Percentiles rank a stretch among this genome's conserved stretches.
These are phyloP conservation scores for Hippocampus mohnikei DNA, from an alignment of 2,113 vertebrate species.

Conservation along the genomic window DNA sequence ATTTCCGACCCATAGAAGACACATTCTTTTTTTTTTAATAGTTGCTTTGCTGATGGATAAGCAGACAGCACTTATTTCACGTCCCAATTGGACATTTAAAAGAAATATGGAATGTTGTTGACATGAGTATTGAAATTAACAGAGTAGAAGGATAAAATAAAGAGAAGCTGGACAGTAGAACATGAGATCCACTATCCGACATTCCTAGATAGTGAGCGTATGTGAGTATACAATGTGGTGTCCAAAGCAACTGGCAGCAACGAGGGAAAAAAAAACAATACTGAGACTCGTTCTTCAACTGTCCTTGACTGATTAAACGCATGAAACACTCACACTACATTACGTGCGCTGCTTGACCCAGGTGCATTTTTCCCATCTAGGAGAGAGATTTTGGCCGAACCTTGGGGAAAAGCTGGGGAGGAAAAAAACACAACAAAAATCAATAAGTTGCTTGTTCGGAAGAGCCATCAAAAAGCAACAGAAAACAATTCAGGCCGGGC, in stretches of 20 bases:
- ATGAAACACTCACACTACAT: neutral
- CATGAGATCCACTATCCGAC: neutral
- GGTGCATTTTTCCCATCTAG: constrained; percentile 26
- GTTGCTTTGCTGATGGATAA: neutral
- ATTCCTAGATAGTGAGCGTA: neutral
- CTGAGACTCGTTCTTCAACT: constrained; percentile 25
- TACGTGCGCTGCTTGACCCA: neutral
- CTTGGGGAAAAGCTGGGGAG: constrained; percentile 73
- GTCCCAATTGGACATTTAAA: neutral
- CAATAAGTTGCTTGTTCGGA: neutral
- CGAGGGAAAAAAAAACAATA: constrained; percentile 7
- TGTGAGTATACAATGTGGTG: neutral
- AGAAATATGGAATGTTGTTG: neutral
- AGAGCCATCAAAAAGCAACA: too few species aligned
- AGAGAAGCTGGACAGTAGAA: neutral
- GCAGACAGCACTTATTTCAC: neutral
- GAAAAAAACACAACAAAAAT: neutral
- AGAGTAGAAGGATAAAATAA: neutral
- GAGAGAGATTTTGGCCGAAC: constrained; percentile 72
- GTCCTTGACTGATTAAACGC: constrained; percentile 6
- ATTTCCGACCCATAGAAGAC: constrained; percentile 8
- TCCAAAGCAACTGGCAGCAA: constrained; percentile 6
- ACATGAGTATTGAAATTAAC: neutral
- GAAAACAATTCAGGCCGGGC: neutral
- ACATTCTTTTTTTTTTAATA: neutral